Evolutionary conservation across 2,113 vertebrate species (phyloP), one percentile per base, ranked within the genome.

Genomic region (Sebastes schlegelii): DNA sequence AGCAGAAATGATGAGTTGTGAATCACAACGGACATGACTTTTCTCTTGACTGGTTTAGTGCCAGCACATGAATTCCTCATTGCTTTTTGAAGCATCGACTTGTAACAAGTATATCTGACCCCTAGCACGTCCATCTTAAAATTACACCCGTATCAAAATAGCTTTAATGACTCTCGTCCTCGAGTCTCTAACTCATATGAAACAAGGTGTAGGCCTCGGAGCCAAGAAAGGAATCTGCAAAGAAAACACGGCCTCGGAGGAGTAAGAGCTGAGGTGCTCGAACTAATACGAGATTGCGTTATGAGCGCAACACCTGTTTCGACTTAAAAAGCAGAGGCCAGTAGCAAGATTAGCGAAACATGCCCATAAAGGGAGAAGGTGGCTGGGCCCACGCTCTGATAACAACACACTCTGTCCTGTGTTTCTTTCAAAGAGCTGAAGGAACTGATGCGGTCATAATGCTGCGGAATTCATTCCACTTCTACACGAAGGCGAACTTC

Each of bases 361-460:
- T 95, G 93, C 89, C 94, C 94, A 94, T 95, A 95, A 95, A 95
- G 91, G 94, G 94, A 94, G 86, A 95, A 93, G 86, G 92, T 93
- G 90, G 79, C 87, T 70, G 79, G 74, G 77, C 84, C 82, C 86
- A 79, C 74, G 67, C 88, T 92, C 86, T 93, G 93, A 95, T 94
- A 95, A 93, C 91, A 87, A 88, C 79, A 74, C 65, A 48, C 75
- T 67, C 11, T n/a, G 72, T 82, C 49, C 81, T 75, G 82, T 54
- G 10, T 87, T 91, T 88, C 85, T 90, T 90, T 90, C 86, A 90
- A 93, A 90, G 87, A 84, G 89, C 85, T 87, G 82, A 89, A 87
- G 84, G 85, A 92, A 89, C 70, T 85, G 89, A 90, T 90, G 91
- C 82, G 84, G 89, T 92, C 90, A 87, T 90, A 90, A 91, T 88